Evolutionary conservation across 2,113 vertebrate genomes (phyloP).

Genomic region (Orthonyx spaldingii): DNA sequence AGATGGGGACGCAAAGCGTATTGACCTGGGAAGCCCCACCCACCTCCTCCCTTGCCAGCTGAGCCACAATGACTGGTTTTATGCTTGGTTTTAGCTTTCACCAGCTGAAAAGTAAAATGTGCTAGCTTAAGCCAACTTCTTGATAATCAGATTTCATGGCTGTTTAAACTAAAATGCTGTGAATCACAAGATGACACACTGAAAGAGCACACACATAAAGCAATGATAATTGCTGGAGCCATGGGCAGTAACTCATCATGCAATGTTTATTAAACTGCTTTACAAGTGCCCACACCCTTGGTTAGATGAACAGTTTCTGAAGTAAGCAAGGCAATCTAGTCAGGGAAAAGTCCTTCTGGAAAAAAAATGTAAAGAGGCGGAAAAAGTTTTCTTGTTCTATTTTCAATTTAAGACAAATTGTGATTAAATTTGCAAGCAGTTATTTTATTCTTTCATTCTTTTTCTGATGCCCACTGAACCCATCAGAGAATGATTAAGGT

Average conservation of each 20-base stretch:
- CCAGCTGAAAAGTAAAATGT: background rate
- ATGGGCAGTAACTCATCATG: background rate
- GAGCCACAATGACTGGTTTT: background rate
- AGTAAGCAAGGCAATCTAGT: background rate
- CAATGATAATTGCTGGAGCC: background rate
- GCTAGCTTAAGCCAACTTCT: background rate
- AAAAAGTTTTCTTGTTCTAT: background rate
- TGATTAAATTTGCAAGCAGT: background rate
- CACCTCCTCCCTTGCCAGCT: background rate
- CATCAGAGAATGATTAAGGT: background rate
- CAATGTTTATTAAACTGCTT: background rate
- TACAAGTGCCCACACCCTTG: background rate
- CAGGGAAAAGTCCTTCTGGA: background rate
- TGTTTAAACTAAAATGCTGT: background rate
- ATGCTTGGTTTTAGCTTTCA: background rate
- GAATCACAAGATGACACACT: background rate
- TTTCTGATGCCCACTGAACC: background rate
- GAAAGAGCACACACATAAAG: background rate
- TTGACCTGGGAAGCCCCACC: background rate
- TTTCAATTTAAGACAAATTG: background rate
- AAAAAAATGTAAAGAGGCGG: background rate
- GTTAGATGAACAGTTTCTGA: background rate
- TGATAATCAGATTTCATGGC: slow-evolving; percentile 15
- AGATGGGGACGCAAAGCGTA: background rate
- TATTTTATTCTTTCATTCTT: background rate